Evolutionary conservation across 2,888 invertebrate genomes (phyloP).

Genomic region (Sminthurinus aureus): DNA sequence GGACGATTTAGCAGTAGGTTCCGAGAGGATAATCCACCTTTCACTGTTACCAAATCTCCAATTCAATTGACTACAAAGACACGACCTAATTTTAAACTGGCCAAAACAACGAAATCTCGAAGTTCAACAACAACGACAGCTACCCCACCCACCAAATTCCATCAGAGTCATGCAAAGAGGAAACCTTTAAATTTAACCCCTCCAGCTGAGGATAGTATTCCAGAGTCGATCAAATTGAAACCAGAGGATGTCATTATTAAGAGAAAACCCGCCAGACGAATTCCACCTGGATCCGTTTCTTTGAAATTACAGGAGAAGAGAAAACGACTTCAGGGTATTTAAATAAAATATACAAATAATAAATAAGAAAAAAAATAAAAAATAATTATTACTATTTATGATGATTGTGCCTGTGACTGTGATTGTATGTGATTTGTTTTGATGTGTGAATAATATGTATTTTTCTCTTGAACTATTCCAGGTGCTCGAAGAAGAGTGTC

Average conservation of each 20-base stretch:
- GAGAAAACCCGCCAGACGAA: slow-evolving; percentile 56
- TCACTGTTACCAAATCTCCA: slow-evolving; percentile 42
- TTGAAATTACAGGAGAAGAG: slow-evolving; percentile 52
- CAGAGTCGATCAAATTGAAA: slow-evolving; percentile 50
- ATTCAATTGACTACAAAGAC: slow-evolving; percentile 47
- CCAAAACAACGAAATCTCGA: slow-evolving; percentile 19
- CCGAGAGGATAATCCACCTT: slow-evolving; percentile 49
- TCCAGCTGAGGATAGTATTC: slow-evolving; percentile 46
- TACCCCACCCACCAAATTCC: background rate
- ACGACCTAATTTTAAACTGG: slow-evolving; percentile 20
- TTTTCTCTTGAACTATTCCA: no score
- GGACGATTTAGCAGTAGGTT: slow-evolving; percentile 57
- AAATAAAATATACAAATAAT: no score
- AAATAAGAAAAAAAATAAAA: no score
- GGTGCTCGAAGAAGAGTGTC: slow-evolving; percentile 26
- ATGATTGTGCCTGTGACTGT: no score
- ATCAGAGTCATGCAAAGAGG: background rate
- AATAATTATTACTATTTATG: no score
- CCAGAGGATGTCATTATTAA: slow-evolving; percentile 55
- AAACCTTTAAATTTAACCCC: slow-evolving; percentile 2
- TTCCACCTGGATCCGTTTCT: slow-evolving; percentile 57
- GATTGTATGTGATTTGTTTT: no score
- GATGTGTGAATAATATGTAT: no score
- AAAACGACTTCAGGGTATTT: slow-evolving; percentile 41
- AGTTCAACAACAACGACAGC: slow-evolving; percentile 5